These are phyloP conservation scores for Drosophila incognita DNA, from an alignment of 2,888 invertebrate species.

Conservation along the genomic window DNA sequence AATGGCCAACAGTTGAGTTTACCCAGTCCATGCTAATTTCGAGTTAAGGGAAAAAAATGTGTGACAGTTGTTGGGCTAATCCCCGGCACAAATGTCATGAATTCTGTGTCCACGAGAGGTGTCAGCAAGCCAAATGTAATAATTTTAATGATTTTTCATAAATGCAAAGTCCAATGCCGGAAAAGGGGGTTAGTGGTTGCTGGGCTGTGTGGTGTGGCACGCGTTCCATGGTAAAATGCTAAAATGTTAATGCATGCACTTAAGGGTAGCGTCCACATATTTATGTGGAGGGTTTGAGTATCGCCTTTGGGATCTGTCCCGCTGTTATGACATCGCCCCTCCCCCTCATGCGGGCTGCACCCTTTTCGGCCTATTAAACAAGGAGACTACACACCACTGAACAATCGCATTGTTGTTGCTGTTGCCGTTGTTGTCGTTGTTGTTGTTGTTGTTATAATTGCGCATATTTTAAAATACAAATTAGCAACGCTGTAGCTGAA, in stretches of 20 bases:
- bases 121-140: conserved; percentile 79
- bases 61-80: conserved; percentile 80
- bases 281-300: conserved; percentile 25
- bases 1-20: conserved; percentile 22
- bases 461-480: conserved; percentile 81
- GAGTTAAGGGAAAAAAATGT: conserved; percentile 61
- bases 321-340: conserved; percentile 70
- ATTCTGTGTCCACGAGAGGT: conserved; percentile 59
- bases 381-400: conserved; percentile 73
- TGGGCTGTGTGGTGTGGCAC: conserved; percentile 25
- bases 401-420: conserved; percentile 56
- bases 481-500: conserved; percentile 80
- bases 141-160: conserved; percentile 81
- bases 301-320: conserved; percentile 22
- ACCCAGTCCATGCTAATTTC: conserved; percentile 66
- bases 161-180: conserved; percentile 56
- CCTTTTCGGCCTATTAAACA: conserved; percentile 73
- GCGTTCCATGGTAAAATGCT: conserved; percentile 32
- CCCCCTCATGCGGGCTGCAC: conserved; percentile 62
- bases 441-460: conserved; percentile 68
- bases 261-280: conserved; percentile 61
- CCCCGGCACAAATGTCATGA: conserved; percentile 76
- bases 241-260: conserved; percentile 56
- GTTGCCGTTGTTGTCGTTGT: conserved; percentile 18
- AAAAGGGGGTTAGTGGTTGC: background rate